phyloP scores from a whole-genome alignment of 1,140 invertebrate genomes.

The Zeugodacus cucurbitae region DNA sequence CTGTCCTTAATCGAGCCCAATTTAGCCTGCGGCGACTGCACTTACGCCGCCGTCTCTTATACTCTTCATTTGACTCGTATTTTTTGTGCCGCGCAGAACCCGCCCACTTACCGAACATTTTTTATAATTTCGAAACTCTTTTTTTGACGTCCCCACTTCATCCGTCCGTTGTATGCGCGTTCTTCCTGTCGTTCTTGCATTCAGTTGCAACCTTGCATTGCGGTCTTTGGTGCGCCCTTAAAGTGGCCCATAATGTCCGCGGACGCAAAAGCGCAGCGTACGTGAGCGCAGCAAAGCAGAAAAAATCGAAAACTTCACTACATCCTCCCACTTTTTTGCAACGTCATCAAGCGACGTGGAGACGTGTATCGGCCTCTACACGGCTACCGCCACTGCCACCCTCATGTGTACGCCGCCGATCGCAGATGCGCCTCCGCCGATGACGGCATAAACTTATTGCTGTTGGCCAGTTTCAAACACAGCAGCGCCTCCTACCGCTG shows the following conservation, averaged over 20 bases:
- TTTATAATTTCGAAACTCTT: background rate
- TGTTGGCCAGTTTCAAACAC: background rate
- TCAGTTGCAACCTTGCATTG: background rate
- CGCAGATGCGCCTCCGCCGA: background rate
- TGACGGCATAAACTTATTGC: constrained; percentile 16
- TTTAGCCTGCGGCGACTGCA: constrained; percentile 22
- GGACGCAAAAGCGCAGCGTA: background rate
- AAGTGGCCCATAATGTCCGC: constrained; percentile 2
- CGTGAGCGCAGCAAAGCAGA: constrained; percentile 34
- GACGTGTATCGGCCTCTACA: background rate
- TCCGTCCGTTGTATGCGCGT: background rate
- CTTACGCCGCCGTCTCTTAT: constrained; percentile 1
- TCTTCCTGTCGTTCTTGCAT: background rate
- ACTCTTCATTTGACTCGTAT: background rate
- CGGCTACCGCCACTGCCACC: constrained; percentile 30
- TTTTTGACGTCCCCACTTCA: background rate
- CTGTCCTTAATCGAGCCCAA: constrained; percentile 21
- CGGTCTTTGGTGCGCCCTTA: background rate
- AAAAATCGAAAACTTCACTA: constrained; percentile 20
- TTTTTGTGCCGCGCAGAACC: background rate
- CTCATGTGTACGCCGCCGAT: constrained; percentile 2
- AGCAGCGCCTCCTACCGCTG: background rate
- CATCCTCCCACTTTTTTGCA: constrained; percentile 37
- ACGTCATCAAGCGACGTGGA: background rate
- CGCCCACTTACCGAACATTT: constrained; percentile 22